Conservation (phyloP, 2,113 vertebrate species). For the human (Homo sapiens) region DNA sequence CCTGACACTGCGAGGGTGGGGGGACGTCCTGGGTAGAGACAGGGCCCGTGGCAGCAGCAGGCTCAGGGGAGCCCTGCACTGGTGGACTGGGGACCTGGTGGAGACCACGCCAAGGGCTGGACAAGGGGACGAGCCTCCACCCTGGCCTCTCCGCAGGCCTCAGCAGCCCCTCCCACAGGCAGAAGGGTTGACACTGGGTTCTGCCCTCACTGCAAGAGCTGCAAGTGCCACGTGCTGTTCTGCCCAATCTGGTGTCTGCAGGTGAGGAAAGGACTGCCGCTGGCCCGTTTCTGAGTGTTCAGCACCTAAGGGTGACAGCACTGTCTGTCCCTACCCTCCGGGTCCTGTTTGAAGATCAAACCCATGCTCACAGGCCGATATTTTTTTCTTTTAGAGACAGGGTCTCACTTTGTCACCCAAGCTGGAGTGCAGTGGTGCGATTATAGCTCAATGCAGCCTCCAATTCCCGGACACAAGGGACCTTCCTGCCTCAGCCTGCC, state of each 20-base stretch:
- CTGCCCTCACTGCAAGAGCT: background rate
- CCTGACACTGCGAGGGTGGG: background rate
- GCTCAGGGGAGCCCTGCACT: no score
- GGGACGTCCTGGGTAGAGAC: background rate
- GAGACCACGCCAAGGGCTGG: background rate
- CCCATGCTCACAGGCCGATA: no score
- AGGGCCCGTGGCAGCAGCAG: background rate
- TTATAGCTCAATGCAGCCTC: no score
- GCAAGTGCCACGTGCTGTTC: rapidly evolving
- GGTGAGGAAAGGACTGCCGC: background rate
- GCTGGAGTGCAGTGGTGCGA: no score
- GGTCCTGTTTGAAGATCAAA: background rate
- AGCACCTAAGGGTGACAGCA: background rate
- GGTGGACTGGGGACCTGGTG: background rate
- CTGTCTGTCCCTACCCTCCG: background rate
- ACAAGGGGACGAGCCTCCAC: background rate
- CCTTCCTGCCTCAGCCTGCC: no score
- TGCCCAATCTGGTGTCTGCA: background rate
- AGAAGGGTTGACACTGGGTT: background rate
- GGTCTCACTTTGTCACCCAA: background rate
- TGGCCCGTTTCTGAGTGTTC: background rate
- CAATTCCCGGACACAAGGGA: no score
- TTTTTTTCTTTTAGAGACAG: background rate
- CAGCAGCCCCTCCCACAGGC: background rate
- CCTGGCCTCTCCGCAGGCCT: background rate